Base-by-base conservation (phyloP, 2,113 vertebrate species). In the Leucosticte australis region DNA sequence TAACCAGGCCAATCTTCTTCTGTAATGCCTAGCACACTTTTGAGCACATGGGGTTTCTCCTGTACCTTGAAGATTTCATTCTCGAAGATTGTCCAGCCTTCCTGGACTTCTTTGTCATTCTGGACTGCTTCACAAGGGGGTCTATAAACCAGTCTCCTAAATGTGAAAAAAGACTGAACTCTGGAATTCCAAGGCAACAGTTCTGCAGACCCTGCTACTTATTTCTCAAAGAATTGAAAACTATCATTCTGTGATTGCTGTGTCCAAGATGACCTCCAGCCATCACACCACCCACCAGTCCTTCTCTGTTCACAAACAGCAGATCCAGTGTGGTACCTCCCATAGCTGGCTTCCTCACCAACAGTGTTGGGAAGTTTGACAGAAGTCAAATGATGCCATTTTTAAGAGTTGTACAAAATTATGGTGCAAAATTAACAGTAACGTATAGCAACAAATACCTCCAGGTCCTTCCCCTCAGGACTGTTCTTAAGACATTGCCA, bases 391-490 rank as follows among this genome's bases (percentile, higher is more conserved):
- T 30, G 1, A 67, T 33, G 19, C 20, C 13, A 46, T 44, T 81
- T 57, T 18, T 16, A 52, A 39, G 15, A 52, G 10, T 11, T 52
- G 23, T 39, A 44, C 15, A 74, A 65, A 74, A 44, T 44, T 20
- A 52, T 39, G 12, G 16, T 3, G 16, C 15, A 39, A 64, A 71
- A 42, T 42, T 49, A 42, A 21, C 13, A 35, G 17, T 31, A 79
- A 23, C 0, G 0, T 27, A 33, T 28, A 52, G 15, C 22, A 52
- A 60, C 9, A 78, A 62, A 53, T 46, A 24, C 5, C 20, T 39
- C 47, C 46, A 62, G 80, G n/a, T 31, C 30, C 24, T 57, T 62
- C 13, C 19, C 23, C 13, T 52, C 33, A 46, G 19, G 11, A 46
- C 13, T 53, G 6, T 28, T 74, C 37, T 74, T 59, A 52, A 59